A percentile compares a stretch with the other conserved stretches of the same genome.
These are phyloP conservation scores for Aphis gossypii DNA, from an alignment of 1,140 invertebrate species.

Conservation along the genomic window DNA sequence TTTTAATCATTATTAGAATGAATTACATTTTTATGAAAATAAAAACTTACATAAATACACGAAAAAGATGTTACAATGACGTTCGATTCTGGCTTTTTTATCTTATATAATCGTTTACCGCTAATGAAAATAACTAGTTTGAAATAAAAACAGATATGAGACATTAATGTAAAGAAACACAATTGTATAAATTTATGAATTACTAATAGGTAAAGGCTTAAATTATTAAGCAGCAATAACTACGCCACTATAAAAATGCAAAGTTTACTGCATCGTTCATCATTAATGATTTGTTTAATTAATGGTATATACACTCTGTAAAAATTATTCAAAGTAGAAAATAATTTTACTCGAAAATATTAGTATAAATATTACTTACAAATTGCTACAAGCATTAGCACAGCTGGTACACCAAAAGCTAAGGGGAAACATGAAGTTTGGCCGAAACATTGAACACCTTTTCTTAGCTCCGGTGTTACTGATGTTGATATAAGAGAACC, in stretches of 20 bases:
- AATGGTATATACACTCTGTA: not conserved
- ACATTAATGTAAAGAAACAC: not conserved
- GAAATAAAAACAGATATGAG: not conserved
- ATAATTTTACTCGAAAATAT: not conserved
- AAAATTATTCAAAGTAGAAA: not conserved
- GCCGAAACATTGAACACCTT: constrained; percentile 83
- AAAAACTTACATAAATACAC: constrained; percentile 78
- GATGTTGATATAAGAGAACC: constrained; percentile 90
- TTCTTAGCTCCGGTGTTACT: constrained; percentile 85
- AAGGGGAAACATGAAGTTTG: constrained; percentile 84
- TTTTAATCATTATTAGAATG: not conserved
- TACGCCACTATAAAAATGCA: not conserved
- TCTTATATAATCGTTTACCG: constrained; percentile 80
- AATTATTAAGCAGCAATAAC: not conserved
- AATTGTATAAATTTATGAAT: not conserved
- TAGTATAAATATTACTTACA: constrained; percentile 67
- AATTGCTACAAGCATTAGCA: constrained; percentile 85
- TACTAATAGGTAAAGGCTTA: not conserved
- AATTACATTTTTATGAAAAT: not conserved
- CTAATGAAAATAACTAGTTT: constrained; percentile 78
- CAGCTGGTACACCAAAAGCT: constrained; percentile 89
- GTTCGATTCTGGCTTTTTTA: constrained; percentile 83
- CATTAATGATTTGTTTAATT: not conserved
- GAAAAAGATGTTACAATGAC: constrained; percentile 78
- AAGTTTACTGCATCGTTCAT: not conserved